phyloP scores from a whole-genome alignment of 2,888 invertebrate genomes.

The Dromius quadrimaculatus region DNA sequence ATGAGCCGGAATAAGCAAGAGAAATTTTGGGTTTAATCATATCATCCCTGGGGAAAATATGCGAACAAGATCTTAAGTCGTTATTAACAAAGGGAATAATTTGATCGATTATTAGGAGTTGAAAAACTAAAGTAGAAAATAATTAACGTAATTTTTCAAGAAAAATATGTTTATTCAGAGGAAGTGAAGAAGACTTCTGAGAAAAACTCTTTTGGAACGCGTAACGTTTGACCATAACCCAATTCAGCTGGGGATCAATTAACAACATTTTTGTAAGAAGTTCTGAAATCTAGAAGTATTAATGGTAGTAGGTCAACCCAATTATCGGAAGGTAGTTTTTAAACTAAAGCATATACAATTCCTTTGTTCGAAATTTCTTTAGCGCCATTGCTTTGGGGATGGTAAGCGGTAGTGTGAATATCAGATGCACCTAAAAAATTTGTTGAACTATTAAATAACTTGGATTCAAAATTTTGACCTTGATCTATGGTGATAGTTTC shows the following conservation, averaged over 20 bases:
- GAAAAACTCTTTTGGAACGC: background rate
- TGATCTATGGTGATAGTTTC: background rate
- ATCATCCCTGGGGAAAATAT: too few species aligned
- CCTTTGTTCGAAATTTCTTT: background rate
- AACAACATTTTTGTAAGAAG: background rate
- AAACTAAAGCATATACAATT: background rate
- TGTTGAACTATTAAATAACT: background rate
- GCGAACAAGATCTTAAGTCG: too few species aligned
- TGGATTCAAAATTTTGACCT: slow-evolving; percentile 4
- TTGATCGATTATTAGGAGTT: too few species aligned
- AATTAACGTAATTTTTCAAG: background rate
- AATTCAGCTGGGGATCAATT: slow-evolving; percentile 3
- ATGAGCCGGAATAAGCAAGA: too few species aligned
- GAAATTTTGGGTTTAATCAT: too few species aligned
- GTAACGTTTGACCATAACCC: background rate
- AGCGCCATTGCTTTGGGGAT: slow-evolving; percentile 1
- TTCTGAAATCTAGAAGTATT: slow-evolving; percentile 2
- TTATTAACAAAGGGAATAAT: too few species aligned
- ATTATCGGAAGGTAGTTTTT: background rate
- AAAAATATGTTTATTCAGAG: background rate
- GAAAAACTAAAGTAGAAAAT: too few species aligned
- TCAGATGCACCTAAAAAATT: background rate
- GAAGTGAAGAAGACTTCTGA: background rate
- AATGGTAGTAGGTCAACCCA: background rate
- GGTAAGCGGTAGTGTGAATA: slow-evolving; percentile 11